phyloP scores from a whole-genome alignment of 2,797 vertebrate species.

The Arrhamphus sclerolepis region DNA sequence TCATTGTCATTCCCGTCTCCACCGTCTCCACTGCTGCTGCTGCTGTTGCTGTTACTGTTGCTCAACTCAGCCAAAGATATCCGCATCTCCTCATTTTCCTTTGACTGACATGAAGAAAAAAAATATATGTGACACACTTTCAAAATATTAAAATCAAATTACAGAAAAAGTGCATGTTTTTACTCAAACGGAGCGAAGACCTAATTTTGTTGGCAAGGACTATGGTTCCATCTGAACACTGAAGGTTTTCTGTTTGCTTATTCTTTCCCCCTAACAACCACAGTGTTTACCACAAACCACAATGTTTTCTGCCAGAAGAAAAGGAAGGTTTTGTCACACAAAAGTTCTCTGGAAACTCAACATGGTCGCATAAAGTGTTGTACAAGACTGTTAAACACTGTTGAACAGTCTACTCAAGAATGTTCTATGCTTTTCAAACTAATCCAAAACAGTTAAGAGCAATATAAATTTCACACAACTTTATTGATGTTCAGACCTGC shows the following conservation, averaged over 20 bases:
- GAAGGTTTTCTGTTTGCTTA: not conserved
- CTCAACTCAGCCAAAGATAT: constrained; percentile 86
- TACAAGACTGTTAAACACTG: too few relatives aligned
- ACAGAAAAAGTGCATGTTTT: not conserved
- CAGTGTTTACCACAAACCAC: not conserved
- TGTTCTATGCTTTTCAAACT: too few relatives aligned
- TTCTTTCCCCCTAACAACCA: not conserved
- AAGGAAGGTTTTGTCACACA: constrained; percentile 8
- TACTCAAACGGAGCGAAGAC: not conserved
- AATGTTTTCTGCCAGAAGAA: constrained; percentile 30
- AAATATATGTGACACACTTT: constrained; percentile 21
- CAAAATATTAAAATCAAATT: constrained; percentile 2
- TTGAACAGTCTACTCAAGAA: too few relatives aligned
- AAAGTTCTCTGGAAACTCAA: too few relatives aligned
- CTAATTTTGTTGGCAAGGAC: not conserved
- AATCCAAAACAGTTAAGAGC: too few relatives aligned
- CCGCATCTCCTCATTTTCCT: constrained; percentile 91
- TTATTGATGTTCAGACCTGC: too few relatives aligned
- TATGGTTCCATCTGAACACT: not conserved
- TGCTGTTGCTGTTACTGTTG: constrained; percentile 55
- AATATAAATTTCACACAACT: too few relatives aligned
- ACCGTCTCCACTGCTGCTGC: constrained; percentile 7
- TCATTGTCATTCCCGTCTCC: constrained; percentile 11
- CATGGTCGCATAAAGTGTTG: too few relatives aligned
- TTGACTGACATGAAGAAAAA: constrained; percentile 78